Evolutionary conservation across 2,113 vertebrate species (phyloP).

Genomic region (Callipepla squamata): DNA sequence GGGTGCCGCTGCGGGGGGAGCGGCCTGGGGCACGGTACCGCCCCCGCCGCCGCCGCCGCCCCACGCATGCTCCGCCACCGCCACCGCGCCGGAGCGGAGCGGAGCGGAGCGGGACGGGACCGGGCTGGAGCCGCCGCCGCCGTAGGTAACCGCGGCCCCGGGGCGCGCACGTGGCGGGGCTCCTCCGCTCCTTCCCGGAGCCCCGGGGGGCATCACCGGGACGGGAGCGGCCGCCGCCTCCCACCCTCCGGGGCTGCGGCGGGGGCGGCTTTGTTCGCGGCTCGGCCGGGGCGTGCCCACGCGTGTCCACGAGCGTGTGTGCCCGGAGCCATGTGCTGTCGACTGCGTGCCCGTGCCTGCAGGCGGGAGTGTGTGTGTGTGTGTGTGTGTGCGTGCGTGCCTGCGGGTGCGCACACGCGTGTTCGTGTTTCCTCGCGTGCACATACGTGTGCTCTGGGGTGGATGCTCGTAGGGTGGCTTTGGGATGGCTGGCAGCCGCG

Average conservation of each 20-base stretch:
- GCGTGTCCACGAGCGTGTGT: neutral
- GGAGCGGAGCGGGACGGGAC: neutral
- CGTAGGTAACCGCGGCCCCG: neutral
- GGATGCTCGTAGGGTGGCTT: neutral
- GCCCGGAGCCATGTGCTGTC: neutral
- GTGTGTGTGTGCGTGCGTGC: neutral
- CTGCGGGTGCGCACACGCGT: neutral
- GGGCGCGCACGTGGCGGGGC: neutral
- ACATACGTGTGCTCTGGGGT: constrained; percentile 4
- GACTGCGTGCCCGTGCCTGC: neutral
- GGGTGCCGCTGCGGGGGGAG: constrained; percentile 1
- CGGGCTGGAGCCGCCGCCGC: neutral
- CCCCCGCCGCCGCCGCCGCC: constrained; percentile 20
- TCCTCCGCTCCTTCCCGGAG: too few relatives aligned
- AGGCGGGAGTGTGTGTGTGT: neutral
- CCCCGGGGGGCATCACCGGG: too few relatives aligned
- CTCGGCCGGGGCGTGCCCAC: neutral
- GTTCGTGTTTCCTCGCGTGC: neutral
- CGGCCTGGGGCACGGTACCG: constrained; percentile 26
- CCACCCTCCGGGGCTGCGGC: too few relatives aligned
- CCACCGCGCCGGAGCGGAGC: neutral
- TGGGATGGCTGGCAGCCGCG: constrained; percentile 3
- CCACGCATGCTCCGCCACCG: constrained; percentile 30
- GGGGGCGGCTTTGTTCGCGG: neutral
- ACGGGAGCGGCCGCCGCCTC: too few relatives aligned